A percentile compares a stretch with the other conserved stretches of the same genome.
Conservation (phyloP, 2,888 invertebrate species). For the Amphipoea oculea region DNA sequence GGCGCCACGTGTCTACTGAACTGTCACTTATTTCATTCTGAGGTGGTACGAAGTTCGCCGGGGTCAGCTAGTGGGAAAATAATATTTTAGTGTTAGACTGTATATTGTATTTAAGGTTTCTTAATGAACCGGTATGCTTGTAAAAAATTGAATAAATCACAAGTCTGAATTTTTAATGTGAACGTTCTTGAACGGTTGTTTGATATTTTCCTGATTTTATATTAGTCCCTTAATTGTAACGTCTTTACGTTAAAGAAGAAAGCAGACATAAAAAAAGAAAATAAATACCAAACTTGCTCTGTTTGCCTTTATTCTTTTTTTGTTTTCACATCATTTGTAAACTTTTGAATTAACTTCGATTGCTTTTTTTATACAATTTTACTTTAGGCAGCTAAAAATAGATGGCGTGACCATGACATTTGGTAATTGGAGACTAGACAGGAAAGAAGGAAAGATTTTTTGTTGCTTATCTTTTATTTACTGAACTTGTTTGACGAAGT, state of each 20-base stretch:
- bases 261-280: conserved; percentile 20
- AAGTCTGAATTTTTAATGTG: not conserved
- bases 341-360: conserved; percentile 49
- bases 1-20: too few relatives aligned
- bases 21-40: too few relatives aligned
- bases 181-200: not conserved
- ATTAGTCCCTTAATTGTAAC: not conserved
- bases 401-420: conserved; percentile 20
- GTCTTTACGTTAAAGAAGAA: not conserved
- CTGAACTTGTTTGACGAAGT: not conserved
- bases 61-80: not conserved
- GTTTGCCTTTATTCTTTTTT: conserved; percentile 26
- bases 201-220: not conserved
- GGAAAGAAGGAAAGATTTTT: not conserved
- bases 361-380: conserved; percentile 22
- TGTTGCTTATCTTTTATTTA: not conserved
- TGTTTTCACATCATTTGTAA: conserved; percentile 36
- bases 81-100: too few relatives aligned
- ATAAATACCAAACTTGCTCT: conserved; percentile 28
- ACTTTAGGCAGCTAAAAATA: conserved; percentile 9
- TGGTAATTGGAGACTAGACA: conserved; percentile 15
- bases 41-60: too few relatives aligned
- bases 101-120: too few relatives aligned
- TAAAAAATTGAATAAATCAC: not conserved
- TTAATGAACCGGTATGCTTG: too few relatives aligned